phyloP scores from a whole-genome alignment of 2,888 invertebrate species.

The Philereme transversata region DNA sequence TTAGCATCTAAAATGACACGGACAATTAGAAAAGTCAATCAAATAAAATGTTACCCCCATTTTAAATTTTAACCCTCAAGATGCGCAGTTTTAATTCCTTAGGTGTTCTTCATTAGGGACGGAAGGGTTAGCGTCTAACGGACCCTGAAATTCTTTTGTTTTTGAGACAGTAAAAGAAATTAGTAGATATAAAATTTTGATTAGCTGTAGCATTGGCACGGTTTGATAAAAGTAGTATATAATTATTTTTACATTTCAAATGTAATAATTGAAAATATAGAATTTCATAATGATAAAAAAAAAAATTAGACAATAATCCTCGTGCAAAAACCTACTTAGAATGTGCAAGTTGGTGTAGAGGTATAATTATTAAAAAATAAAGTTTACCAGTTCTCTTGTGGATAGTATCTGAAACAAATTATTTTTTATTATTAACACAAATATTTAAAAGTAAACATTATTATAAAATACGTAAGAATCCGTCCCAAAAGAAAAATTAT shows the following conservation, averaged over 20 bases:
- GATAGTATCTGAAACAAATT: constrained; percentile 82
- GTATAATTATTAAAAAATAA: constrained; percentile 22
- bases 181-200: constrained; percentile 20
- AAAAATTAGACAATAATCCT: too few relatives aligned
- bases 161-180: constrained; percentile 58
- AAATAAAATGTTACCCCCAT: constrained; percentile 44
- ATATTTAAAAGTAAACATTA: constrained; percentile 29
- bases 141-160: constrained; percentile 63
- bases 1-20: constrained; percentile 55
- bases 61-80: constrained; percentile 19
- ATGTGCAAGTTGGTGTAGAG: background rate
- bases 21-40: constrained; percentile 59
- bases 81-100: constrained; percentile 54
- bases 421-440: constrained; percentile 59
- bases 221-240: too few relatives aligned
- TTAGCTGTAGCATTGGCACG: constrained; percentile 3
- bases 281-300: too few relatives aligned
- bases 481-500: background rate
- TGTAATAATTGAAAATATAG: too few relatives aligned
- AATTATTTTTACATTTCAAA: too few relatives aligned
- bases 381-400: constrained; percentile 80
- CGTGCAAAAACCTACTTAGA: too few relatives aligned
- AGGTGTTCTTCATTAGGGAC: constrained; percentile 66
- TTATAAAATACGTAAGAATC: constrained; percentile 8
- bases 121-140: constrained; percentile 72